Percentiles rank a stretch among this genome's conserved stretches.
These are phyloP conservation scores for Aricia artaxerxes DNA, from an alignment of 2,888 invertebrate species.

Conservation along the genomic window DNA sequence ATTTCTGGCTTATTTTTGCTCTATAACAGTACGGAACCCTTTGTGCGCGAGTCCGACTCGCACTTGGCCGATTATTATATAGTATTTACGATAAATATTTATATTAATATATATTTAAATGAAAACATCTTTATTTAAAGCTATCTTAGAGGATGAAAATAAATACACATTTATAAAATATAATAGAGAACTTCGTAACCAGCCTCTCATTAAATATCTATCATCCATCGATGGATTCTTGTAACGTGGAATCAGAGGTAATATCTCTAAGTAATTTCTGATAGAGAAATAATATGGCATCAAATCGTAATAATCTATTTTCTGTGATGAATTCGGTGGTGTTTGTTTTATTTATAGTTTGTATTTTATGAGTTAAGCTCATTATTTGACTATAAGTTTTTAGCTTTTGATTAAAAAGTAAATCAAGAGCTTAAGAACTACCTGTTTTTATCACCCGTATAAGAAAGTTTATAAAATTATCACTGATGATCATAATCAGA, in stretches of 20 bases:
- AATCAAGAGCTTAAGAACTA: too few species aligned
- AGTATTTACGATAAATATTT: too few species aligned
- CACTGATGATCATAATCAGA: too few species aligned
- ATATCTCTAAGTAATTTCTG: constrained; percentile 23
- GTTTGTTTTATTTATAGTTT: background rate
- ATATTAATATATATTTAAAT: background rate
- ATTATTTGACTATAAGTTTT: background rate
- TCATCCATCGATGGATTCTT: constrained; percentile 22
- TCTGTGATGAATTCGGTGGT: background rate
- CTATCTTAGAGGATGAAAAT: background rate
- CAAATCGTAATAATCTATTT: constrained; percentile 20
- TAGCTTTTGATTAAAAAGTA: background rate
- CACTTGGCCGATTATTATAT: too few species aligned
- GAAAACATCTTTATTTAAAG: background rate
- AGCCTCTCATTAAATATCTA: constrained; percentile 16
- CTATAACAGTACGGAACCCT: too few species aligned
- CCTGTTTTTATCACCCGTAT: too few species aligned
- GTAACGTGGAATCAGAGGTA: constrained; percentile 6
- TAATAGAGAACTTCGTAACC: background rate
- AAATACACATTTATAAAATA: background rate
- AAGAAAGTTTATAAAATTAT: too few species aligned
- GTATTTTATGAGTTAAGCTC: background rate
- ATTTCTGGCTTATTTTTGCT: too few species aligned
- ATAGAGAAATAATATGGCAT: constrained; percentile 22
- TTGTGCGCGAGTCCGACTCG: too few species aligned